Conservation (phyloP, 2,797 vertebrate genomes). For the Natrix natrix region DNA sequence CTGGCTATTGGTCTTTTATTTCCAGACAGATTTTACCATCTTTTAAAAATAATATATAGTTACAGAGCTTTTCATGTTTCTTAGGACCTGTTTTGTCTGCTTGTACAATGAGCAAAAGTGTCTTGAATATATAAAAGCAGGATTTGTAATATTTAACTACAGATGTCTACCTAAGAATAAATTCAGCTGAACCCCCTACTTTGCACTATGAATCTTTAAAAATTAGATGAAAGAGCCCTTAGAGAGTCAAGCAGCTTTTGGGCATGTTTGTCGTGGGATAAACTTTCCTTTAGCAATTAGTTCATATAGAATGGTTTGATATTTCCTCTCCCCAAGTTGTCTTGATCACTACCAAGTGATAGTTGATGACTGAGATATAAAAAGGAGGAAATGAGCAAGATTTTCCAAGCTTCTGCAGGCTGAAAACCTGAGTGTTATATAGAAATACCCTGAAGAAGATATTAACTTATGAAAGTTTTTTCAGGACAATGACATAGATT, state of each 20-base stretch:
- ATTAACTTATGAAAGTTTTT: neutral
- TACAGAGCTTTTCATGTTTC: neutral
- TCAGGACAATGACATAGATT: neutral
- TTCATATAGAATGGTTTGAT: neutral
- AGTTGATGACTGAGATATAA: neutral
- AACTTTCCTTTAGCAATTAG: neutral
- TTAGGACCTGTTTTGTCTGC: neutral
- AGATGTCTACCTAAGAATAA: neutral
- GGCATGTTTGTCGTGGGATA: neutral
- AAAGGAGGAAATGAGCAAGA: neutral
- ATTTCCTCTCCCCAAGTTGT: neutral
- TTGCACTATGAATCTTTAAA: neutral
- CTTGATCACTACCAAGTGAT: neutral
- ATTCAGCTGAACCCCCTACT: neutral
- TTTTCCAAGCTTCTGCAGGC: neutral
- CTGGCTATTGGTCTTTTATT: conserved; percentile 2
- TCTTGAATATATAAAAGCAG: neutral
- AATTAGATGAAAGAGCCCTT: neutral
- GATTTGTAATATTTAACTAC: neutral
- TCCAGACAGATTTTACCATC: neutral
- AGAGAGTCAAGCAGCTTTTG: neutral
- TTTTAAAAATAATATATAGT: neutral
- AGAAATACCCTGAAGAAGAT: neutral
- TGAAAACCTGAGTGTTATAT: neutral
- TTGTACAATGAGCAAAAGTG: neutral